Evolutionary conservation across 2,888 invertebrate genomes (phyloP).

Genomic region (Scaptomyza polygonia): DNA sequence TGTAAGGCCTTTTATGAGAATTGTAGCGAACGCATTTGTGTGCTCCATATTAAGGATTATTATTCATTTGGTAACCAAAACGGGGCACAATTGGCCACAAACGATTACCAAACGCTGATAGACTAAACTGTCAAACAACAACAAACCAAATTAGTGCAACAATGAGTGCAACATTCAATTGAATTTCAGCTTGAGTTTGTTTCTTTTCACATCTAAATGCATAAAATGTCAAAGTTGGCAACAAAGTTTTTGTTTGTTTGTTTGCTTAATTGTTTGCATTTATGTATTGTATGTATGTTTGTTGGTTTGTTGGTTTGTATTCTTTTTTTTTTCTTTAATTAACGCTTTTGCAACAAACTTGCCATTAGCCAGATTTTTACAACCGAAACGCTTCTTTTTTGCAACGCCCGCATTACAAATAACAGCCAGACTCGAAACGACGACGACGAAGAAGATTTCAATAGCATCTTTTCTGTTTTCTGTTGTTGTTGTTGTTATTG

Average conservation of each 20-base stretch:
- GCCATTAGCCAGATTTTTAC: slow-evolving; percentile 79
- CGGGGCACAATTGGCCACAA: slow-evolving; percentile 64
- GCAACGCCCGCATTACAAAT: slow-evolving; percentile 78
- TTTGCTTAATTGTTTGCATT: slow-evolving; percentile 26
- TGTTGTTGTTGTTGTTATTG: slow-evolving; percentile 19
- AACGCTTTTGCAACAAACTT: slow-evolving; percentile 77
- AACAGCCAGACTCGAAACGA: slow-evolving; percentile 51
- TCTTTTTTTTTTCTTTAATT: slow-evolving; percentile 59
- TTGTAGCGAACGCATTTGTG: slow-evolving; percentile 70
- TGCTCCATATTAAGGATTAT: slow-evolving; percentile 77
- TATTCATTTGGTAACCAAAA: slow-evolving; percentile 72
- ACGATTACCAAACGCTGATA: slow-evolving; percentile 66
- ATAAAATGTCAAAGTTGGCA: slow-evolving; percentile 55
- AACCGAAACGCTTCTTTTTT: slow-evolving; percentile 66
- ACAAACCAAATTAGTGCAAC: slow-evolving; percentile 71
- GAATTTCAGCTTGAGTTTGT: background rate
- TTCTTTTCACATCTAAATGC: background rate
- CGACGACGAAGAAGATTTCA: slow-evolving; percentile 35
- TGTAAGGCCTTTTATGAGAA: slow-evolving; percentile 70
- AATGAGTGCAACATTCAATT: slow-evolving; percentile 52
- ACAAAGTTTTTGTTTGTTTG: slow-evolving; percentile 61
- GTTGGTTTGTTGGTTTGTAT: slow-evolving; percentile 20
- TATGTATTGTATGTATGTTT: slow-evolving; percentile 17
- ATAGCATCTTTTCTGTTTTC: slow-evolving; percentile 43
- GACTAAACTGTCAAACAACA: slow-evolving; percentile 69